Evolutionary conservation across 23 tunicate species (phyloP).

Genomic region (Styela clava): DNA sequence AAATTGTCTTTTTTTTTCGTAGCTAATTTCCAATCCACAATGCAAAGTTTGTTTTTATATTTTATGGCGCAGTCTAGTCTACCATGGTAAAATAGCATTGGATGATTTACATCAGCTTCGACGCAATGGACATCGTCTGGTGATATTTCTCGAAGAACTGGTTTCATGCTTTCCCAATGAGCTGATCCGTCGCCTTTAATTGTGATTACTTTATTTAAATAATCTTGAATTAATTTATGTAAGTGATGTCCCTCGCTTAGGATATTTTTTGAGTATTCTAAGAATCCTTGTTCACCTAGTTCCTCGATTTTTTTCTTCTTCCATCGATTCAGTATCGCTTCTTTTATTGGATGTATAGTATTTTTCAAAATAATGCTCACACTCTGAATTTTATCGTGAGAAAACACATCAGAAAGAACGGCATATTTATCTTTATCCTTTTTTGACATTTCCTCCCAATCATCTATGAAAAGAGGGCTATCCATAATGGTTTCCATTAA

Average conservation of each 20-base stretch:
- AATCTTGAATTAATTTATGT: conserved; percentile 1
- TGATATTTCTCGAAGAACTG: conserved; percentile 35
- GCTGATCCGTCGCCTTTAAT: conserved; percentile 6
- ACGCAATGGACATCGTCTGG: conserved; percentile 19
- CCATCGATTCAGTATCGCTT: conserved; percentile 46
- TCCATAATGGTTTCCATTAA: conserved; percentile 18
- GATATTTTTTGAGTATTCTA: conserved; percentile 37
- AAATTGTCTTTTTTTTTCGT: conserved; percentile 30
- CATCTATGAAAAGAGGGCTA: conserved; percentile 8
- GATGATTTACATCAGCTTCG: conserved; percentile 47
- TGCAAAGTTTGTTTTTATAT: conserved; percentile 45
- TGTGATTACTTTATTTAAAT: neutral
- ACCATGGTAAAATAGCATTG: conserved; percentile 57
- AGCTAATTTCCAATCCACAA: conserved; percentile 82
- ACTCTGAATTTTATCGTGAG: conserved; percentile 32
- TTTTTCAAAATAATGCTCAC: conserved; percentile 48
- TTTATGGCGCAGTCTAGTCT: conserved; percentile 64
- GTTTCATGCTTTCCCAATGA: conserved; percentile 54
- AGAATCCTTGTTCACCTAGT: conserved; percentile 63
- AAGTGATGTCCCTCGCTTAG: neutral
- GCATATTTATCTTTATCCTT: neutral
- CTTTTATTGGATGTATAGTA: conserved; percentile 43
- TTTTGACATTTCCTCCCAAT: conserved; percentile 7
- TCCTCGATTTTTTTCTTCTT: conserved; percentile 57
- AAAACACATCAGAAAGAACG: neutral